Evolutionary conservation across 1,140 invertebrate species (phyloP).

Genomic region (Lepidotrigona ventralis): DNA sequence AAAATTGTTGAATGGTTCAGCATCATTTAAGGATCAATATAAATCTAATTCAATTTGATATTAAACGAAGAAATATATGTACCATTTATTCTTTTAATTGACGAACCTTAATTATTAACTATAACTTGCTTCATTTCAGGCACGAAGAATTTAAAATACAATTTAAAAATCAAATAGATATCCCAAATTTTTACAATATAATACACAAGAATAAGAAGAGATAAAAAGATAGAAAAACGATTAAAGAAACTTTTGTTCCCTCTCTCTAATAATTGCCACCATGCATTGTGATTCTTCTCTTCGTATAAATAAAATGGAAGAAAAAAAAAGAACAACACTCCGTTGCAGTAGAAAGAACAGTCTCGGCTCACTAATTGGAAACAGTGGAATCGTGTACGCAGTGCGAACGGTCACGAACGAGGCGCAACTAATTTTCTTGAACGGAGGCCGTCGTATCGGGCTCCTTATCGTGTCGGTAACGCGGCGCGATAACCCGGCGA

Average conservation of each 20-base stretch:
- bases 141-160: no score
- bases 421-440: slow-evolving; percentile 12
- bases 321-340: background rate
- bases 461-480: background rate
- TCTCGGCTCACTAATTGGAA: background rate
- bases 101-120: no score
- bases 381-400: background rate
- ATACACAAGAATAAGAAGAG: no score
- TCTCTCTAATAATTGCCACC: background rate
- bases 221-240: no score
- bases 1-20: no score
- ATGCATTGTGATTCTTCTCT: background rate
- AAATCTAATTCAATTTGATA: no score
- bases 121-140: no score
- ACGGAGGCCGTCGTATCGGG: background rate
- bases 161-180: no score
- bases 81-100: no score
- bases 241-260: background rate
- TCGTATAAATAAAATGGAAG: background rate
- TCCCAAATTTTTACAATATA: no score
- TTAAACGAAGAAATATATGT: no score
- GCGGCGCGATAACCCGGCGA: slow-evolving; percentile 3
- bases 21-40: no score
- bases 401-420: slow-evolving; percentile 10
- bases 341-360: background rate